Conservation (phyloP, 53 echinoderm and acorn worm genomes). For the Paelopatides confundens region DNA sequence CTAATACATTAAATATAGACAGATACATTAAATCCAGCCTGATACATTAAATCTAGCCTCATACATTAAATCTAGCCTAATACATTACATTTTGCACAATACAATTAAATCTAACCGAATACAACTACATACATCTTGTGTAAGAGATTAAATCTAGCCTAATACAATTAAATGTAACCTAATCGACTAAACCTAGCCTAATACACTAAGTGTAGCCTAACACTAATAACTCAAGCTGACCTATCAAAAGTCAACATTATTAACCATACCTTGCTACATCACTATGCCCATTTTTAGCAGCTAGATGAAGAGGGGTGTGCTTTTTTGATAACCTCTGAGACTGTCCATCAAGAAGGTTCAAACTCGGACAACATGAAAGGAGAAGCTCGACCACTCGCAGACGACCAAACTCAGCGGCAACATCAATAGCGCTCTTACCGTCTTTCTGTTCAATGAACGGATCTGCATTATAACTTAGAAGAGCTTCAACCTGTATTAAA, state of each 20-base stretch:
- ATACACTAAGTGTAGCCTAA: not conserved
- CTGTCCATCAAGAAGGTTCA: constrained; percentile 63
- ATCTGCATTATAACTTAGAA: constrained; percentile 84
- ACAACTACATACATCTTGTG: not conserved
- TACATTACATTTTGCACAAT: too few species aligned
- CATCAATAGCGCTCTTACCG: constrained; percentile 91
- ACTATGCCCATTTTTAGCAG: constrained; percentile 97
- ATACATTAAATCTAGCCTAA: too few species aligned
- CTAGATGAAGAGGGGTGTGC: constrained; percentile 93
- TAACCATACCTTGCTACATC: constrained; percentile 87
- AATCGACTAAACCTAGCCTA: not conserved
- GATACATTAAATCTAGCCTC: not conserved
- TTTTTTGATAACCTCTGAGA: constrained; percentile 72
- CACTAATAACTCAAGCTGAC: too few species aligned
- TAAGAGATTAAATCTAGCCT: not conserved
- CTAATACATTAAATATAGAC: too few species aligned
- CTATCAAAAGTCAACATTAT: not conserved
- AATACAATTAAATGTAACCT: not conserved
- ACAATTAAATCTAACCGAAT: too few species aligned
- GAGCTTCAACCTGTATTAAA: constrained; percentile 70
- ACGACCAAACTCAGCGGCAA: constrained; percentile 93
- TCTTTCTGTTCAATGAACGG: constrained; percentile 83
- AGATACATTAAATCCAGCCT: not conserved
- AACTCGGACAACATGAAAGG: constrained; percentile 73
- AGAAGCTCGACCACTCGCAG: constrained; percentile 80